Conservation (phyloP, 2,888 invertebrate species). For the Sympetrum striolatum region DNA sequence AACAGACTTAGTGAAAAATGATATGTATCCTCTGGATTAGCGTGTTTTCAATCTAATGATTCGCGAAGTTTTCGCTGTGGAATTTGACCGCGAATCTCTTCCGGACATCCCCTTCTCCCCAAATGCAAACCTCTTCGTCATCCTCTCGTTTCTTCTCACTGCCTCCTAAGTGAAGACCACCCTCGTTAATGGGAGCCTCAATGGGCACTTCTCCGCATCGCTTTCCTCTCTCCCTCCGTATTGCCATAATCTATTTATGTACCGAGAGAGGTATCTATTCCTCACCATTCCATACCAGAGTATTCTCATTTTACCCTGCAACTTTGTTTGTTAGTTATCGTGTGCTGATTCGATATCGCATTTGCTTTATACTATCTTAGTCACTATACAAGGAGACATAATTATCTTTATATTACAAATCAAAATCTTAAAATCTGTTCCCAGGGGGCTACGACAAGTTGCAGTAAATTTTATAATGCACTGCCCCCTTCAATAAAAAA, state of each 20-base stretch:
- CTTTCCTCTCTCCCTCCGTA: not conserved
- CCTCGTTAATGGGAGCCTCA: not conserved
- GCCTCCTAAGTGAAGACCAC: not conserved
- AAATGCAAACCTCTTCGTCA: not conserved
- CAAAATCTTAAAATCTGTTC: too few relatives aligned
- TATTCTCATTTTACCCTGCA: too few relatives aligned
- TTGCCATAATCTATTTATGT: not conserved
- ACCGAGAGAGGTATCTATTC: not conserved
- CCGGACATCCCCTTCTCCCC: not conserved
- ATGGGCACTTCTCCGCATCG: not conserved
- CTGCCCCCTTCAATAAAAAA: too few relatives aligned
- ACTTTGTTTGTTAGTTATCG: too few relatives aligned
- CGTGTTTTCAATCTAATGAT: not conserved
- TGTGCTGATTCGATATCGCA: too few relatives aligned
- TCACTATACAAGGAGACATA: too few relatives aligned
- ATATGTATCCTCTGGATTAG: too few relatives aligned
- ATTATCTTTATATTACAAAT: too few relatives aligned
- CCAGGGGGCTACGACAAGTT: too few relatives aligned
- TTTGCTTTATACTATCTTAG: too few relatives aligned
- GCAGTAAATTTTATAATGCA: too few relatives aligned
- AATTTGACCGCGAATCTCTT: not conserved
- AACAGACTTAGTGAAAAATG: too few relatives aligned
- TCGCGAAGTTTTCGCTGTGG: not conserved
- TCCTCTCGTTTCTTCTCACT: not conserved
- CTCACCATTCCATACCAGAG: not conserved